Percentiles rank a stretch among this genome's conserved stretches.
Evolutionary conservation across 2,797 vertebrate species (phyloP).

Genomic region (Myotis daubentonii): DNA sequence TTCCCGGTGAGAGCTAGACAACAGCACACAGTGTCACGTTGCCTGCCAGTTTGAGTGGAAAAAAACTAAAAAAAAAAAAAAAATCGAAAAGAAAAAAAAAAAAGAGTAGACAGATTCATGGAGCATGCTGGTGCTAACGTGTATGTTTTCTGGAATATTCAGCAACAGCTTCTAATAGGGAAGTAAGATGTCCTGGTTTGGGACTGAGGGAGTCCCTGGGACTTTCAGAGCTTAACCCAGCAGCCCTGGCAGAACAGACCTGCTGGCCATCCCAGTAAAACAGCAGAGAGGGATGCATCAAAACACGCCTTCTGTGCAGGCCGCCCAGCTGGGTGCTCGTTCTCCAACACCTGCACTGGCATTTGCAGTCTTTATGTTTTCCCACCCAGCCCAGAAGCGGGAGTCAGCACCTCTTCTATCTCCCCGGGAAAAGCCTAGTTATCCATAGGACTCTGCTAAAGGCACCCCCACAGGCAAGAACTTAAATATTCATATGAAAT

Average conservation of each 20-base stretch:
- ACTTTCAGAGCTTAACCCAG: neutral
- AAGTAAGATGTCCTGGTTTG: neutral
- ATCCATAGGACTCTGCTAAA: neutral
- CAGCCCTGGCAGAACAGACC: neutral
- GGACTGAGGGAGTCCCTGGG: neutral
- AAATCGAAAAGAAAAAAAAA: neutral
- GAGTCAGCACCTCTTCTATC: neutral
- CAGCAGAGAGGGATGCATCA: neutral
- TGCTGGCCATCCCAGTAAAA: neutral
- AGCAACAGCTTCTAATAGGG: neutral
- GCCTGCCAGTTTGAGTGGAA: conserved; percentile 35
- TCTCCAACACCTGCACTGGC: rapidly evolving
- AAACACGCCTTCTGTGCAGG: rapidly evolving
- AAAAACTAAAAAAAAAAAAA: neutral
- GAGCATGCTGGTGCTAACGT: neutral
- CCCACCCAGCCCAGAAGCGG: neutral
- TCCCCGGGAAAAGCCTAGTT: neutral
- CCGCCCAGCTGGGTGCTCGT: rapidly evolving
- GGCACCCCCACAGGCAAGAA: neutral
- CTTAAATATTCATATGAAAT: neutral
- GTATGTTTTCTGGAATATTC: conserved; percentile 36
- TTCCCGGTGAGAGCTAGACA: conserved; percentile 19
- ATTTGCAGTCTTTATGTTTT: neutral
- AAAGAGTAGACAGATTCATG: neutral
- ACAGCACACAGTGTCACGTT: neutral